These are phyloP conservation scores for Pseudoatta argentina DNA, from an alignment of 1,140 invertebrate species.

Conservation along the genomic window DNA sequence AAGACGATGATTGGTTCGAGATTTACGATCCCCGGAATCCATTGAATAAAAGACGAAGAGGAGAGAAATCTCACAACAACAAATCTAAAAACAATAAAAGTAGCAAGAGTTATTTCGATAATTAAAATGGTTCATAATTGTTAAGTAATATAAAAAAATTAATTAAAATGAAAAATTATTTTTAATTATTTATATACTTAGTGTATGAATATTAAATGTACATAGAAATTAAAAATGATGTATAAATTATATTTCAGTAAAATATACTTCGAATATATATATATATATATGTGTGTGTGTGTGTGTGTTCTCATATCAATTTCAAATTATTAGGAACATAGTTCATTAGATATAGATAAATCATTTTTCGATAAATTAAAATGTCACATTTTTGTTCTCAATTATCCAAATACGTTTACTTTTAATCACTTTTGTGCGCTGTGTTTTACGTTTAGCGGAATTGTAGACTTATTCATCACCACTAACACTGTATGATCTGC, in stretches of 20 bases:
- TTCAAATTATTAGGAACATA: background rate
- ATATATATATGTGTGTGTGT: background rate
- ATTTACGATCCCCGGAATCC: slow-evolving; percentile 98
- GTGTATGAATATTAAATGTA: background rate
- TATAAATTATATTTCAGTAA: slow-evolving; percentile 34
- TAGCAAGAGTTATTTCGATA: slow-evolving; percentile 5
- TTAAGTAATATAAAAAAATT: background rate
- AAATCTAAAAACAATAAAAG: slow-evolving; percentile 54
- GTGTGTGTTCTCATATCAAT: background rate
- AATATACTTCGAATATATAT: slow-evolving; percentile 35
- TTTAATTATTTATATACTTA: background rate
- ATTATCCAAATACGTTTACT: background rate
- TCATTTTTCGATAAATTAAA: background rate
- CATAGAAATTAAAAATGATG: slow-evolving; percentile 5
- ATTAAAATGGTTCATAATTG: slow-evolving; percentile 46
- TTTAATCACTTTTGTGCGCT: background rate
- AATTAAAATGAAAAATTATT: background rate
- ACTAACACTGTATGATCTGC: background rate
- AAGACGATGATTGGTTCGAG: slow-evolving; percentile 98
- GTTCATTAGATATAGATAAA: background rate
- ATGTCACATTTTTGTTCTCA: background rate
- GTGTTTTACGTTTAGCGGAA: background rate
- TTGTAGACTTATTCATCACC: background rate
- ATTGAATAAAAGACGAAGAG: slow-evolving; percentile 95
- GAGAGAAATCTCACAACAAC: slow-evolving; percentile 80